Evolutionary conservation across 2,113 vertebrate genomes (phyloP), one percentile per base, ranked within the genome.

Genomic region (Sprattus sprattus): DNA sequence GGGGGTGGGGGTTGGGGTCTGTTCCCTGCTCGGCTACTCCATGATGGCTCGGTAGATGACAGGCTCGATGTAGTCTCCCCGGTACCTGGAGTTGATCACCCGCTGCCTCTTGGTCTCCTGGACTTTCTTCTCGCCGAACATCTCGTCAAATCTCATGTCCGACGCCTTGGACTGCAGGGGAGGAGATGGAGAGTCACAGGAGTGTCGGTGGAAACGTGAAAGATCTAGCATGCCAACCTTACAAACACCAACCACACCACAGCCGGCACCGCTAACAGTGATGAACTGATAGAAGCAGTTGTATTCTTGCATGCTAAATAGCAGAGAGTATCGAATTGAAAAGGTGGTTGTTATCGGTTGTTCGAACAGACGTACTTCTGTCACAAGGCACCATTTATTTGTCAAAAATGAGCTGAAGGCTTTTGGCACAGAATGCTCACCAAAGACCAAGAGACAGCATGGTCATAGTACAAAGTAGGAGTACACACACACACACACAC

Each of bases 41-140:
- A 99, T 99, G 94, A 99, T 99, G 94, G 98, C 96, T 90, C 97
- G 95, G 95, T 99, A 99, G 81, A 99, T 95, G 0, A 98, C 97
- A n/a, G 98, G 98, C 89, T 99, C 98, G 0, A 99, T 99, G 92
- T 99, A 99, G 93, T 99, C 98, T 54, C 98, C 98, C 67, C 98
- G 93, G 94, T 99, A 99, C 85, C 97, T 96, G 0, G 98, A 99
- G 95, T 99, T 99, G 93, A 99, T 98, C 83, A 99, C 97, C 87
- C 98, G 93, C 60, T 99, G 98, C 86, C 98, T 96, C 94, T 99
- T 99, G 88, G 97, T 97, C 91, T 97, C 96, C 91, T 96, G 95
- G 86, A 98, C 97, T 87, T 99, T 97, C 90, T 97, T 98, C 88
- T 99, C 98, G 1, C 97, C 97, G 25, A 99, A 99, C 93, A 99